Evolutionary conservation across 2,797 vertebrate species (phyloP).

Genomic region (Channallabes apus): DNA sequence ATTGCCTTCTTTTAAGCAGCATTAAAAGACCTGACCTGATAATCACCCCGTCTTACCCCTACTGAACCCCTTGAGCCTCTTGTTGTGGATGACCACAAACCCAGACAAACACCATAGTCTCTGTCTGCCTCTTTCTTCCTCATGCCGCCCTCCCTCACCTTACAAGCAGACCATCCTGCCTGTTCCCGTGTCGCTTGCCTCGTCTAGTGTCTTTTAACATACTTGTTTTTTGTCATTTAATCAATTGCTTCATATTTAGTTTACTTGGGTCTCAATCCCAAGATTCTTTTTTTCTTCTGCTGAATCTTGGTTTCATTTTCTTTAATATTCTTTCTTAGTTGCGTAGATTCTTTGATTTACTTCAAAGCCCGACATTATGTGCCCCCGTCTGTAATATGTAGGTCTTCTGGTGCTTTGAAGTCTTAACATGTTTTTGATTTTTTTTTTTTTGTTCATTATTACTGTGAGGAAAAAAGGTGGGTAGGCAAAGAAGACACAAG

Average conservation of each 20-base stretch:
- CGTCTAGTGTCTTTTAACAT: conserved; percentile 55
- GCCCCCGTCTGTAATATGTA: conserved; percentile 61
- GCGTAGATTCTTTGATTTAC: conserved; percentile 67
- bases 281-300: conserved; percentile 37
- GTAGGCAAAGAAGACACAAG: conserved; percentile 74
- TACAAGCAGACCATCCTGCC: conserved; percentile 47
- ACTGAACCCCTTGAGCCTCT: conserved; percentile 55
- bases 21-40: conserved; percentile 43
- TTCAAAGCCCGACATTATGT: conserved; percentile 63
- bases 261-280: conserved; percentile 37
- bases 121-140: conserved; percentile 66
- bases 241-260: background rate
- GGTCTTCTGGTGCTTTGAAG: conserved; percentile 68
- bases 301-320: conserved; percentile 49
- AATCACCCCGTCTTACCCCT: conserved; percentile 16
- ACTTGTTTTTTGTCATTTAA: conserved; percentile 8
- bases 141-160: conserved; percentile 47
- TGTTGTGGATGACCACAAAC: conserved; percentile 69
- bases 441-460: conserved; percentile 67
- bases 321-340: conserved; percentile 37
- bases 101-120: conserved; percentile 60
- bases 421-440: conserved; percentile 65
- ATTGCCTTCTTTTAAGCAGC: conserved; percentile 38
- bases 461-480: conserved; percentile 61
- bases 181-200: conserved; percentile 43